Evolutionary conservation across 2,888 invertebrate genomes (phyloP).

Genomic region (Acholoe squamosa): DNA sequence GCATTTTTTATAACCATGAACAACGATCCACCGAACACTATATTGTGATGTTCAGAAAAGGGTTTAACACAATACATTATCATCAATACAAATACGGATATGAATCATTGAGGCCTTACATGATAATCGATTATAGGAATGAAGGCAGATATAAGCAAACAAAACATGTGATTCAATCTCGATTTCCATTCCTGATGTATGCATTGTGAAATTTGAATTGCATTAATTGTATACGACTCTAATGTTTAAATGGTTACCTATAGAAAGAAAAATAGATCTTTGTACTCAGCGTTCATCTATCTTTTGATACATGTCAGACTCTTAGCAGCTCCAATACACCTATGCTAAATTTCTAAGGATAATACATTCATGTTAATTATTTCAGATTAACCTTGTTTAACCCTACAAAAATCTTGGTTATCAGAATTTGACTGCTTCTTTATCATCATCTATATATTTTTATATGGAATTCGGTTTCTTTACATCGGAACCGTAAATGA

Average conservation of each 20-base stretch:
- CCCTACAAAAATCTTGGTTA: background rate
- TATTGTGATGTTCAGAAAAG: background rate
- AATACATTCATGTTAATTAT: background rate
- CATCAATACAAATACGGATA: background rate
- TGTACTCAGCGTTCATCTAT: slow-evolving; percentile 13
- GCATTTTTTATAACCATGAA: background rate
- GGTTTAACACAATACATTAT: slow-evolving; percentile 4
- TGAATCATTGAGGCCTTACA: slow-evolving; percentile 5
- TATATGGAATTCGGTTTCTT: background rate
- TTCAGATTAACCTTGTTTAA: background rate
- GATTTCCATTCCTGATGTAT: background rate
- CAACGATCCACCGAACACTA: slow-evolving; percentile 25
- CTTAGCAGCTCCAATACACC: background rate
- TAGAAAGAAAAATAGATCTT: background rate
- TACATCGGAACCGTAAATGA: background rate
- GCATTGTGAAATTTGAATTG: background rate
- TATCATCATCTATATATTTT: background rate
- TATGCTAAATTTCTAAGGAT: background rate
- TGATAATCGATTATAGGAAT: background rate
- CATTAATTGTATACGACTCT: background rate
- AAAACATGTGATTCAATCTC: background rate
- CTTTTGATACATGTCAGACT: slow-evolving; percentile 3
- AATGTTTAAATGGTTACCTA: background rate
- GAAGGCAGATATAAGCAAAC: background rate
- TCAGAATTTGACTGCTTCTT: background rate